Percentiles rank a stretch among this genome's conserved stretches.
These are phyloP conservation scores for Nebria brevicollis DNA, from an alignment of 2,888 invertebrate genomes.

Conservation along the genomic window DNA sequence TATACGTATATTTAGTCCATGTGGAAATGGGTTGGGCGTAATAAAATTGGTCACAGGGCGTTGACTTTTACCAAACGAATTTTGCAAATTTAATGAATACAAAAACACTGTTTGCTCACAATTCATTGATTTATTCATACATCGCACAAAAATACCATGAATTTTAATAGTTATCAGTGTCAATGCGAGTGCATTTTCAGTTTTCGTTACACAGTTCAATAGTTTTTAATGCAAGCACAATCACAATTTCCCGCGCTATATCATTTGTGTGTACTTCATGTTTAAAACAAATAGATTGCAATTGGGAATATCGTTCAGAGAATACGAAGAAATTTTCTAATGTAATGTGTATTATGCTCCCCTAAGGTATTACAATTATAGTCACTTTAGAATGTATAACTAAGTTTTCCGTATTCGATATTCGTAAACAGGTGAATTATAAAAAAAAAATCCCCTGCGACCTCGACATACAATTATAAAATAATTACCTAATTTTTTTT, in stretches of 20 bases:
- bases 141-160: background rate
- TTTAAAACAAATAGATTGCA: background rate
- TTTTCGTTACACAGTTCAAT: background rate
- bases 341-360: too few relatives aligned
- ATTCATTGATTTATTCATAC: background rate
- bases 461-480: background rate
- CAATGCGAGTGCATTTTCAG: background rate
- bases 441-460: background rate
- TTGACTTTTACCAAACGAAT: background rate
- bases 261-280: background rate
- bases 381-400: too few relatives aligned
- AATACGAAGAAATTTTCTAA: too few relatives aligned
- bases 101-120: background rate
- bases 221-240: background rate
- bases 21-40: background rate
- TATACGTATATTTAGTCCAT: background rate
- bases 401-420: too few relatives aligned
- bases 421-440: background rate
- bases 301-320: too few relatives aligned
- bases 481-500: background rate
- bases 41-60: constrained; percentile 1
- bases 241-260: background rate
- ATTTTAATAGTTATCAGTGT: background rate
- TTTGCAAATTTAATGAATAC: background rate
- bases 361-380: too few relatives aligned